Base-by-base conservation (phyloP, 2,113 vertebrate genomes). In the Cinclus mexicanus region DNA sequence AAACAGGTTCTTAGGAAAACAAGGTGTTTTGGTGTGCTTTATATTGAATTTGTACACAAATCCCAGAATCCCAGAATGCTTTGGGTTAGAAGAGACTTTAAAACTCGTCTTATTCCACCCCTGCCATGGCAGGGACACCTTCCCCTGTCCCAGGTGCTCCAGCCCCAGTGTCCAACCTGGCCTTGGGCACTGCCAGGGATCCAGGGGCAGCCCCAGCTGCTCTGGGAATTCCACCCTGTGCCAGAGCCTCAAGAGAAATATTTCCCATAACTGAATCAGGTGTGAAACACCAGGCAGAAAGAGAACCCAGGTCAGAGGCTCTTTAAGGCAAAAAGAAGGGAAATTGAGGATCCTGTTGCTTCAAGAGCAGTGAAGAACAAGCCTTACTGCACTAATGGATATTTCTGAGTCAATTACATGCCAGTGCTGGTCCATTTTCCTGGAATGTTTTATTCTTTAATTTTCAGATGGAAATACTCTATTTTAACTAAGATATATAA, bases 51-150 rank as follows among this genome's bases (percentile, higher is more conserved):
- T 67, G 33, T 9, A 67, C 75, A 77, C 15, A 81, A 53, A 69
- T 39, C 15, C n/a, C 39, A 78, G 35, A 59, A 50, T 59, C 10
- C 20, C 68, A 53, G 28, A 18, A 2, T 19, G n/a, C 4, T 7
- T 61, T 41, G 63, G 55, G 11, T 12, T 25, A 28, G 53, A 2
- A 67, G 24, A 26, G 29, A 61, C 9, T 14, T 10, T 4, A 47
- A 76, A 82, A 0, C 9, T 4, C 31, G 12, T 2, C 35, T 37
- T 1, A 0, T 22, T 0, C 35, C 49, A 46, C 6, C 70, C 50
- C 26, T 33, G 52, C 86, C 59, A 11, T 8, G 53, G 44, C 69
- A 82, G 61, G 61, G 78, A 53, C 87, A 22, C 28, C 39, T 47
- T 0, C 52, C 78, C 53, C n/a, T 20, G 29, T 4, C 53, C 78